A percentile compares a stretch with the other conserved stretches of the same genome.
Conservation (phyloP, 2,888 invertebrate genomes). For the Nipponacmea schrenckii region DNA sequence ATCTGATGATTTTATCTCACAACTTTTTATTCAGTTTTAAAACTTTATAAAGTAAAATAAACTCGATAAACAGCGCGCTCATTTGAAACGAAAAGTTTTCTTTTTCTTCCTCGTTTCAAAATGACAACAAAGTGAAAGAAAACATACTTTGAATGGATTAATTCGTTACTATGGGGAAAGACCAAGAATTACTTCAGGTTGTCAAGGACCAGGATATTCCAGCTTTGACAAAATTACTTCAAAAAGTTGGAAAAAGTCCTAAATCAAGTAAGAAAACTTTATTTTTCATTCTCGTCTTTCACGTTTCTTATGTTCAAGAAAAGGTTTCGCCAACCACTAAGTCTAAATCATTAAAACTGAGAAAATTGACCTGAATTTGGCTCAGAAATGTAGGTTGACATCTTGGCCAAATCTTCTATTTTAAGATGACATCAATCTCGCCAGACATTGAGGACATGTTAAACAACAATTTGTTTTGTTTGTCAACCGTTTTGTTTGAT, state of each 20-base stretch:
- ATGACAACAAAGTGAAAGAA: not conserved
- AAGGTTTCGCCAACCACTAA: too few species aligned
- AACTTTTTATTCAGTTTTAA: not conserved
- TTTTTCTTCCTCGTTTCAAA: not conserved
- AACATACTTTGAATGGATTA: not conserved
- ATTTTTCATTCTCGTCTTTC: too few species aligned
- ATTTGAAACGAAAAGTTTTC: not conserved
- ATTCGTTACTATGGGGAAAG: not conserved
- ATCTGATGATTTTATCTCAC: not conserved
- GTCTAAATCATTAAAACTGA: too few species aligned
- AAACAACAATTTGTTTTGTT: too few species aligned
- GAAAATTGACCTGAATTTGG: too few species aligned
- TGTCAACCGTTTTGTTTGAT: too few species aligned
- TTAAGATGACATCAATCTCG: too few species aligned
- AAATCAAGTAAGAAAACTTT: not conserved
- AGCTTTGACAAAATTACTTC: not conserved
- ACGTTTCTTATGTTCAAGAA: too few species aligned
- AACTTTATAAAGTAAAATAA: not conserved
- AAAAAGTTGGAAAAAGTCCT: conserved; percentile 2
- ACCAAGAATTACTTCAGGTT: not conserved
- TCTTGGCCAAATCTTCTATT: too few species aligned
- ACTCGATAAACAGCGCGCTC: not conserved
- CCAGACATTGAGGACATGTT: too few species aligned
- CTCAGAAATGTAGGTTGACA: too few species aligned
- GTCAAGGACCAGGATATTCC: not conserved